Base-by-base conservation (phyloP, 2,113 vertebrate species). In the Forbesichthys papilliferus region DNA sequence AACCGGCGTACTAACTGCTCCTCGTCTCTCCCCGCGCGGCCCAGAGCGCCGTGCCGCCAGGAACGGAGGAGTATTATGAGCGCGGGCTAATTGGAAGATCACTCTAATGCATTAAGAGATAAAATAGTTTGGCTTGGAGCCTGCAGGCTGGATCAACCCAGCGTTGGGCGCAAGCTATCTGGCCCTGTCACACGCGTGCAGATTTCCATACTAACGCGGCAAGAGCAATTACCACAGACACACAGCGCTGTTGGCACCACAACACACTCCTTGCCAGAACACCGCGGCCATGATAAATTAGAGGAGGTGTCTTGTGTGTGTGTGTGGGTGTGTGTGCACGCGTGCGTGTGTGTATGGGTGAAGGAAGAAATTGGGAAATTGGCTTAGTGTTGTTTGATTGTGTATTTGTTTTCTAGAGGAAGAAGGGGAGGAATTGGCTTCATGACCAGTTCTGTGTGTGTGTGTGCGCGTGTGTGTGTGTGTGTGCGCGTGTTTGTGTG, bases 21-120 rank as follows among this genome's bases (percentile, higher is more conserved):
- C 73, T 75, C 75, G 75, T 76, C 81, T 76, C 81, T 81, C 58
- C 62, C 27, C 79, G 4, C 3, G 14, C 77, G 74, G 84, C 79
- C 80, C 88, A 79, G 65, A 86, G 86, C 94, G 92, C 93, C 93
- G 93, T 91, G 94, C 94, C 96, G 95, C 93, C 95, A 96, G 90
- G 95, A 97, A 95, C 94, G 94, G 77, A 94, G 94, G 94, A 83
- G 95, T 98, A 96, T 98, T 98, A 97, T 96, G 95, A 96, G 95
- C 92, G 91, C 93, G 91, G 88, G 94, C 95, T 99, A 98, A 99
- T 98, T 98, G 98, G 98, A 99, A 98, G 98, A 99, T 98, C 96
- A 98, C 97, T 98, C 97, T 97, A 98, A 98, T 98, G 96, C 97
- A 98, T 97, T 95, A 95, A 97, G 96, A 99, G 97, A 99, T 99